phyloP scores from a whole-genome alignment of 2,888 invertebrate genomes.

The Cheilosia grossa region DNA sequence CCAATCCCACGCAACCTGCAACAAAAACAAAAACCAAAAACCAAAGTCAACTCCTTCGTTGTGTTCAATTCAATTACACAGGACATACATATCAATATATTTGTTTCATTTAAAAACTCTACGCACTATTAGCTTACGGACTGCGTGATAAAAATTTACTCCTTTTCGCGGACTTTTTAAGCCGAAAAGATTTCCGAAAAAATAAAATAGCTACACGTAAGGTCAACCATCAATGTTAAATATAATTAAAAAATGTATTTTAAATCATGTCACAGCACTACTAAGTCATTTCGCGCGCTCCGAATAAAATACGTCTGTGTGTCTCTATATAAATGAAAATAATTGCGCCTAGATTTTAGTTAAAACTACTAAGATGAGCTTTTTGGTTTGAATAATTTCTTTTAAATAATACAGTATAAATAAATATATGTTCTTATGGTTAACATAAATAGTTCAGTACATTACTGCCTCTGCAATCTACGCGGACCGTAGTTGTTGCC shows the following conservation, averaged over 20 bases:
- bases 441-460: slow-evolving; percentile 38
- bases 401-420: slow-evolving; percentile 42
- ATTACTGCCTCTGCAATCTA: slow-evolving; percentile 57
- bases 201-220: slow-evolving; percentile 36
- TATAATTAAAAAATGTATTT: slow-evolving; percentile 54
- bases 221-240: slow-evolving; percentile 38
- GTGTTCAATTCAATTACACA: slow-evolving; percentile 43
- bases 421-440: slow-evolving; percentile 54
- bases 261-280: slow-evolving; percentile 64
- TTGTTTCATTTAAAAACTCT: slow-evolving; percentile 44
- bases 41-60: background rate
- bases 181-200: slow-evolving; percentile 34
- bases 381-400: slow-evolving; percentile 66
- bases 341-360: slow-evolving; percentile 39
- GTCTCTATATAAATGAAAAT: slow-evolving; percentile 18
- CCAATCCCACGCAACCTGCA: background rate
- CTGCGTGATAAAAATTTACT: slow-evolving; percentile 35
- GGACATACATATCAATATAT: background rate
- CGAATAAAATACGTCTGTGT: slow-evolving; percentile 18
- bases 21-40: slow-evolving; percentile 1
- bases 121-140: slow-evolving; percentile 48
- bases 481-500: slow-evolving; percentile 54
- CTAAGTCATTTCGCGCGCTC: slow-evolving; percentile 41
- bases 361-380: slow-evolving; percentile 52
- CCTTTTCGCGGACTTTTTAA: slow-evolving; percentile 54